Percentiles rank a stretch among this genome's conserved stretches.
Conservation (phyloP, 2,113 vertebrate species). For the Etheostoma spectabile region DNA sequence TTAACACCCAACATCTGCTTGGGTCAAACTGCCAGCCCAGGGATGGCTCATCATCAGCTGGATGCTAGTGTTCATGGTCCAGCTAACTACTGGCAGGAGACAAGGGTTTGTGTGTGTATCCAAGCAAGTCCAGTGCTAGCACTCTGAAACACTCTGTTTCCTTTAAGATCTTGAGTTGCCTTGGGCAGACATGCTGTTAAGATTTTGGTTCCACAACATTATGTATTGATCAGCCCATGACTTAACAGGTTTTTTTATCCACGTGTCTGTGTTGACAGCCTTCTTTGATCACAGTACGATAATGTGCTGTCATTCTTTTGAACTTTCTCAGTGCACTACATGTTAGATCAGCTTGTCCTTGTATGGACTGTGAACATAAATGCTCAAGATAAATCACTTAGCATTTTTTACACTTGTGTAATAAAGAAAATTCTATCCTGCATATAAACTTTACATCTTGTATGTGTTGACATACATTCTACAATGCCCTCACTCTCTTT, state of each 20-base stretch:
- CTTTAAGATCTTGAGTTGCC: constrained; percentile 44
- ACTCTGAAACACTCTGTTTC: constrained; percentile 44
- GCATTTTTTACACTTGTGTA: not conserved
- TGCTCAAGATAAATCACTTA: not conserved
- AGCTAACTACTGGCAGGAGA: constrained; percentile 56
- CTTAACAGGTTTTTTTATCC: constrained; percentile 40
- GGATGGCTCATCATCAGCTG: constrained; percentile 57
- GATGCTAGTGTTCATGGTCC: constrained; percentile 51
- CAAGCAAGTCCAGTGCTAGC: constrained; percentile 36
- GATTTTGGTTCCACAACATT: constrained; percentile 53
- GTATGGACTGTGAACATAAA: not conserved
- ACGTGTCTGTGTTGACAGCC: constrained; percentile 23
- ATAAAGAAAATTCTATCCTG: not conserved
- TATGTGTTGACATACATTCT: not conserved
- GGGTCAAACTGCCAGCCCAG: constrained; percentile 43
- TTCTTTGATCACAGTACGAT: constrained; percentile 1
- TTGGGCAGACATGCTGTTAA: constrained; percentile 41
- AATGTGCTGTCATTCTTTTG: not conserved
- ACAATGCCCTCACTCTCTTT: constrained; percentile 4
- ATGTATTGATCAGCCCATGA: constrained; percentile 40
- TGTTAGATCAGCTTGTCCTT: not conserved
- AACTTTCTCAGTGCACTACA: not conserved
- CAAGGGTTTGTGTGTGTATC: constrained; percentile 33
- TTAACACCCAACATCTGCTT: constrained; percentile 64
- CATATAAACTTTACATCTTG: too few relatives aligned